These are phyloP conservation scores for Ylistrum balloti DNA, from an alignment of 1,140 invertebrate genomes.

Conservation along the genomic window DNA sequence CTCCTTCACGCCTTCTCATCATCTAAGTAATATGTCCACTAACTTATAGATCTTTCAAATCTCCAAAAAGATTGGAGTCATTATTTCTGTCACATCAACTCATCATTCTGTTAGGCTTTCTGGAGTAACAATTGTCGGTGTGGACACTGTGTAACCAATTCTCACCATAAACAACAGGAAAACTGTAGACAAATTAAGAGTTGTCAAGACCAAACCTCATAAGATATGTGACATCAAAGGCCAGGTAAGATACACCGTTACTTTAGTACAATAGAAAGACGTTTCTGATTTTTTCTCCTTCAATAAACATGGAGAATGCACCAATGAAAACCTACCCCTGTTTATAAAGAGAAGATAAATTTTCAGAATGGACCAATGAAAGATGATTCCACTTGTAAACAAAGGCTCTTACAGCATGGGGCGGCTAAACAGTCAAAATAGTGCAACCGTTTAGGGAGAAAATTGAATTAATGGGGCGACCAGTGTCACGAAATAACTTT, in stretches of 20 bases:
- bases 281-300: neutral
- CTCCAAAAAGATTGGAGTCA: neutral
- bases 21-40: neutral
- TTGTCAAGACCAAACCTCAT: neutral
- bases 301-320: neutral
- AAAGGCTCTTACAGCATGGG: neutral
- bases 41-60: conserved; percentile 26
- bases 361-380: neutral
- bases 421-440: neutral
- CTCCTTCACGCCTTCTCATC: neutral
- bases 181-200: neutral
- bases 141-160: neutral
- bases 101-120: neutral
- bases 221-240: too few relatives aligned
- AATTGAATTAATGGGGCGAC: conserved; percentile 16
- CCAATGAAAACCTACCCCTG: neutral
- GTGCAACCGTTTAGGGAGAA: conserved; percentile 10
- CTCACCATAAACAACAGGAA: neutral
- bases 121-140: neutral
- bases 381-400: neutral
- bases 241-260: neutral
- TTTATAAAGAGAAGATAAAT: neutral
- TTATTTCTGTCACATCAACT: conserved; percentile 34
- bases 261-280: neutral
- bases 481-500: conserved; percentile 1